phyloP scores from a whole-genome alignment of 1,140 invertebrate genomes.

The Drosophila novamexicana region DNA sequence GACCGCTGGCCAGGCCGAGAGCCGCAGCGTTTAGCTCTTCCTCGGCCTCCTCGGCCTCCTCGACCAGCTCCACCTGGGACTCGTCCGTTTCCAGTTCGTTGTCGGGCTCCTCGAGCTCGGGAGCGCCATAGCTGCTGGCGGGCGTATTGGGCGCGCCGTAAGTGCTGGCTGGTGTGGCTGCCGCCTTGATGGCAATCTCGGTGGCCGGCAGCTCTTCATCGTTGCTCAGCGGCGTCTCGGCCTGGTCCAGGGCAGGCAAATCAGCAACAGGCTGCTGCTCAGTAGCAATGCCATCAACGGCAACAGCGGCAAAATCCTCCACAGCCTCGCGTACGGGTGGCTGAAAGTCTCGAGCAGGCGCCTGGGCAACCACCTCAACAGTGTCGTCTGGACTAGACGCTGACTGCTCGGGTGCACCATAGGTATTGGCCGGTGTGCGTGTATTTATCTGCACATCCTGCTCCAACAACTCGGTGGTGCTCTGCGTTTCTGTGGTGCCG shows the following conservation, averaged over 20 bases:
- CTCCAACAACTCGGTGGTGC: constrained; percentile 34
- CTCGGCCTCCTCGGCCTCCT: constrained; percentile 52
- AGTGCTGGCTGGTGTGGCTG: constrained; percentile 45
- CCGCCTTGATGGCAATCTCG: constrained; percentile 36
- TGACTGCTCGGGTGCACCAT: constrained; percentile 49
- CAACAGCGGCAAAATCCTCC: constrained; percentile 69
- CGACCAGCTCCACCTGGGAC: constrained; percentile 67
- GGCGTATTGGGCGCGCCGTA: constrained; percentile 64
- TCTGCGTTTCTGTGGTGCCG: constrained; percentile 40
- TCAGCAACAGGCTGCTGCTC: constrained; percentile 80
- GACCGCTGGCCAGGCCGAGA: constrained; percentile 56
- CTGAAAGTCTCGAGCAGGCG: constrained; percentile 73
- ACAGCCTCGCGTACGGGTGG: constrained; percentile 70
- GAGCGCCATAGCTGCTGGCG: constrained; percentile 52
- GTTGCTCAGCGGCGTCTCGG: constrained; percentile 32
- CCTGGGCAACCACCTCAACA: constrained; percentile 63
- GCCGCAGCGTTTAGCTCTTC: constrained; percentile 31
- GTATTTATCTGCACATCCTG: constrained; percentile 49
- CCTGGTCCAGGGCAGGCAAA: constrained; percentile 69
- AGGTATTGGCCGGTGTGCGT: constrained; percentile 67
- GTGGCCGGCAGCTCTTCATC: constrained; percentile 27
- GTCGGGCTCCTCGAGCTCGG: constrained; percentile 59
- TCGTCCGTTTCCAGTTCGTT: constrained; percentile 68
- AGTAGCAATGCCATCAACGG: constrained; percentile 50
- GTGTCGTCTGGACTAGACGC: constrained; percentile 46